Conservation (phyloP, 2,113 vertebrate genomes). For the Pterocles orientalis region DNA sequence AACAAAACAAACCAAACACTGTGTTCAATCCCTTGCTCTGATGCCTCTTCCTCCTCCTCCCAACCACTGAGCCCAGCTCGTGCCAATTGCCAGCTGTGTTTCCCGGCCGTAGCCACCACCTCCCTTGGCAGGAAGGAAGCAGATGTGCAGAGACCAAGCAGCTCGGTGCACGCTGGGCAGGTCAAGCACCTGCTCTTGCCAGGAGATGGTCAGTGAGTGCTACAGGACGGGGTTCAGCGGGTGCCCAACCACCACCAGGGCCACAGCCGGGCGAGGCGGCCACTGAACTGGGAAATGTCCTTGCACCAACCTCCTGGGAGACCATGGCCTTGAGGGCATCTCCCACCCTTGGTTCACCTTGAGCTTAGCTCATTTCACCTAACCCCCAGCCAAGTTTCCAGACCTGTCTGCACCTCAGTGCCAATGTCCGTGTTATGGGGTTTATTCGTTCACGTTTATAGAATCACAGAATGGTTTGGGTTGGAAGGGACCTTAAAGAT, state of each 20-base stretch:
- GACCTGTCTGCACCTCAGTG: neutral
- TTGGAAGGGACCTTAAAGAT: too few relatives aligned
- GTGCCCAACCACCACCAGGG: accelerated
- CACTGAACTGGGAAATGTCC: neutral
- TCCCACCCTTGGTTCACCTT: neutral
- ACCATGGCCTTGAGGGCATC: neutral
- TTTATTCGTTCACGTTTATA: neutral
- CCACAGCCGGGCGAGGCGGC: neutral
- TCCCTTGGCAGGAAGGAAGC: neutral
- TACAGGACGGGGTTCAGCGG: neutral
- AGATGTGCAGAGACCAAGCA: neutral
- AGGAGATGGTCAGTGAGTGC: neutral
- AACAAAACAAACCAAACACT: neutral
- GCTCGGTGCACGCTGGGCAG: neutral
- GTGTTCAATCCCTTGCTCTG: neutral
- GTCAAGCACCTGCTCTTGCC: accelerated
- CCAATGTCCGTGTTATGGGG: neutral
- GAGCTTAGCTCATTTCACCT: neutral
- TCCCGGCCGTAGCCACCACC: neutral
- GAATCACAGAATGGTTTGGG: too few relatives aligned
- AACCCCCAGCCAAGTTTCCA: neutral
- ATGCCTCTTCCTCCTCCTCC: neutral
- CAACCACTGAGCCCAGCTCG: neutral
- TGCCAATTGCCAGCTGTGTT: neutral
- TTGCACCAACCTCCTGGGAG: neutral